A percentile compares a stretch with the other conserved stretches of the same genome.
These are phyloP conservation scores for Hyperopisus bebe DNA, from an alignment of 2,113 vertebrate genomes.

Conservation along the genomic window DNA sequence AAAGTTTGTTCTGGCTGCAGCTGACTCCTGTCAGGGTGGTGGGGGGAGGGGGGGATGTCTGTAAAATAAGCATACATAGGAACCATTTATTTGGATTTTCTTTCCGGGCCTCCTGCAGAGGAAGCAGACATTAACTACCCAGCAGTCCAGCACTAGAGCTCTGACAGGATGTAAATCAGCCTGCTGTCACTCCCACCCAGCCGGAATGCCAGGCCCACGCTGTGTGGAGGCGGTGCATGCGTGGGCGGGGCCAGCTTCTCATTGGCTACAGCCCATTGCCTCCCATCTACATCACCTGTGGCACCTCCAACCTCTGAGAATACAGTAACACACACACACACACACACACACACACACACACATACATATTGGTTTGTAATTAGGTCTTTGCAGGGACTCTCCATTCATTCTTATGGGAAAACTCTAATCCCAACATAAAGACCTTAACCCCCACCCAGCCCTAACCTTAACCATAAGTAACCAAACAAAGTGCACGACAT, in stretches of 20 bases:
- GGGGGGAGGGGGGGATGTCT: conserved; percentile 19
- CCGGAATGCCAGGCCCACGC: conserved; percentile 51
- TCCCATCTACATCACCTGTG: conserved; percentile 10
- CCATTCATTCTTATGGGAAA: too few species aligned
- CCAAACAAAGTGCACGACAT: too few species aligned
- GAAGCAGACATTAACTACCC: conserved; percentile 35
- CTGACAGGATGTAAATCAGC: conserved; percentile 53
- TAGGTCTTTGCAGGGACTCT: too few species aligned
- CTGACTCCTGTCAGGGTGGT: conserved; percentile 15
- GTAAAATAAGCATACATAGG: conserved; percentile 35
- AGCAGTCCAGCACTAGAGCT: conserved; percentile 32
- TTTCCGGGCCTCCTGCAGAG: conserved; percentile 32
- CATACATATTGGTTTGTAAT: too few species aligned
- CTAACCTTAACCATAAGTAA: too few species aligned
- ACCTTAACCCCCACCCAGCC: too few species aligned
- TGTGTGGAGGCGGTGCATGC: conserved; percentile 39
- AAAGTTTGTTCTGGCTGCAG: background rate
- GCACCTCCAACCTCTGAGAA: background rate
- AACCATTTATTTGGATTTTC: conserved; percentile 39
- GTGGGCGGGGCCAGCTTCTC: conserved; percentile 45
- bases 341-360: background rate
- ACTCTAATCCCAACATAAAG: too few species aligned
- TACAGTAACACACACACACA: background rate
- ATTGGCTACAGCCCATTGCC: conserved; percentile 42
- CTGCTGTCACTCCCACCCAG: conserved; percentile 29